phyloP scores from a whole-genome alignment of 2,888 invertebrate genomes.

The Andrena praecox region DNA sequence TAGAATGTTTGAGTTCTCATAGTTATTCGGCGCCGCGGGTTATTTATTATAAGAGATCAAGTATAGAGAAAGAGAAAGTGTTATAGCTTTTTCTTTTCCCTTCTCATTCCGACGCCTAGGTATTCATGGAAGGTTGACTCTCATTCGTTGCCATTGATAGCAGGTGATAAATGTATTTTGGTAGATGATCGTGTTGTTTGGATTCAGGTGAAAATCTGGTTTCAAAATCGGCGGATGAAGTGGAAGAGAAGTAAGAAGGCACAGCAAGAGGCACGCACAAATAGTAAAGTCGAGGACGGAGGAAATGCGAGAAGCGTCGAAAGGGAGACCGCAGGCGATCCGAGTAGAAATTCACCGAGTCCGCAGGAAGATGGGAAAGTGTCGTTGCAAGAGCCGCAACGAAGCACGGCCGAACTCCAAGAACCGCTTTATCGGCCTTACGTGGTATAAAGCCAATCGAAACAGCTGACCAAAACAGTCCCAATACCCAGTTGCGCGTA shows the following conservation, averaged over 20 bases:
- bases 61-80: not conserved
- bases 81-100: not conserved
- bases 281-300: slow-evolving; percentile 86
- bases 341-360: slow-evolving; percentile 51
- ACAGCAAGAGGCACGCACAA: slow-evolving; percentile 90
- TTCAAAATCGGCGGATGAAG: slow-evolving; percentile 99
- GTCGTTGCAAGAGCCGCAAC: slow-evolving; percentile 76
- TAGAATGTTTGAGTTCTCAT: not conserved
- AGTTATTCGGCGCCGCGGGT: not conserved
- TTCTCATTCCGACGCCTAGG: too few relatives aligned
- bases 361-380: slow-evolving; percentile 77
- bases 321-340: slow-evolving; percentile 71
- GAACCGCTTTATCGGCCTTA: slow-evolving; percentile 84
- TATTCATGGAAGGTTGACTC: too few relatives aligned
- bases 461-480: slow-evolving; percentile 20
- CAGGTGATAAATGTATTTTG: too few relatives aligned
- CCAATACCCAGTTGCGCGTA: too few relatives aligned
- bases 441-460: slow-evolving; percentile 77
- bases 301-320: slow-evolving; percentile 71
- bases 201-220: slow-evolving; percentile 98
- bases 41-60: not conserved
- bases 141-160: too few relatives aligned
- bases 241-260: slow-evolving; percentile 99
- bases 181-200: slow-evolving; percentile 5
- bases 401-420: slow-evolving; percentile 79